phyloP scores from a whole-genome alignment of 2,888 invertebrate genomes.

The Petrolisthes manimaculis region DNA sequence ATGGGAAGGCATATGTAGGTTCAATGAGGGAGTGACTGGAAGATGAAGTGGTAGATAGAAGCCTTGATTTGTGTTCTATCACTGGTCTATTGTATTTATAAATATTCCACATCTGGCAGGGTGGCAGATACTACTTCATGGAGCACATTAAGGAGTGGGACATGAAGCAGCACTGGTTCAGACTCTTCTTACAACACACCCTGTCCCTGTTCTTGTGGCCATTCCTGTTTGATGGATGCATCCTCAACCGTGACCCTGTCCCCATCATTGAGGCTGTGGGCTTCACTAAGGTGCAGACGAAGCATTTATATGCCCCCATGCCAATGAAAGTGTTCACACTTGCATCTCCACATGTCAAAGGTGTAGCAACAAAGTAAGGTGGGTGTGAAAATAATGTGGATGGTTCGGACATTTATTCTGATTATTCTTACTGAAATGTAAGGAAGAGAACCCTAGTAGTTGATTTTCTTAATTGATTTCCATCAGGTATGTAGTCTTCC shows the following conservation, averaged over 20 bases:
- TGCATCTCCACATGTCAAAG: constrained; percentile 31
- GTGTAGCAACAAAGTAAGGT: constrained; percentile 38
- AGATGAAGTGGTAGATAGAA: no score
- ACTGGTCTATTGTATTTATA: constrained; percentile 9
- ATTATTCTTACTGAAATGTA: no score
- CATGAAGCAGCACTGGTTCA: constrained; percentile 9
- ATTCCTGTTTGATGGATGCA: constrained; percentile 46
- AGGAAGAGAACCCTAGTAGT: no score
- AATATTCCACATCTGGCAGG: constrained; percentile 63
- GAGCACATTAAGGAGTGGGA: constrained; percentile 66
- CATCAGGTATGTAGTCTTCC: no score
- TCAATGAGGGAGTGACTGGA: no score
- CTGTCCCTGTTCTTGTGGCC: constrained; percentile 40
- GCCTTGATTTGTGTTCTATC: neutral
- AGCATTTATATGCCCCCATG: constrained; percentile 46
- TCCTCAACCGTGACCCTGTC: constrained; percentile 35
- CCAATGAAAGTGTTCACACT: constrained; percentile 12
- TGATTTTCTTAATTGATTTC: no score
- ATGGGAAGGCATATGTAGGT: no score
- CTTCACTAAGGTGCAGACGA: constrained; percentile 21
- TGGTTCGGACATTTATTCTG: no score
- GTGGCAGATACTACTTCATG: constrained; percentile 68
- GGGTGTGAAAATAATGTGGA: no score
- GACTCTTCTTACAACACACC: constrained; percentile 17
- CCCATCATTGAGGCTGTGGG: constrained; percentile 36